phyloP scores from a whole-genome alignment of 2,113 vertebrate genomes.

The Cottus gobio region DNA sequence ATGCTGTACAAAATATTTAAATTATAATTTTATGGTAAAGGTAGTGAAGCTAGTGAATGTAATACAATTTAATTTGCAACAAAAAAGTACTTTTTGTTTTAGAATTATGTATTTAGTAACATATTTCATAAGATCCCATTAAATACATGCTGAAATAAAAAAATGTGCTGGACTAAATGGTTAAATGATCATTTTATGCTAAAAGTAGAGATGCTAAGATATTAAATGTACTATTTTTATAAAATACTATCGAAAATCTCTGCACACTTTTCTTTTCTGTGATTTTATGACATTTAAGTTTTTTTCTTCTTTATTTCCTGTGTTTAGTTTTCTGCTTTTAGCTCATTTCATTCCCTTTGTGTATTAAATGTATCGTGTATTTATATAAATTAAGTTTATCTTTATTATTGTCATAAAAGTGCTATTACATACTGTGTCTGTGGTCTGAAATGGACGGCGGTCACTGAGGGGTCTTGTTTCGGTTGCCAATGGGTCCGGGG shows the following conservation, averaged over 20 bases:
- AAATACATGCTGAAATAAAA: neutral
- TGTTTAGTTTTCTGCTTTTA: neutral
- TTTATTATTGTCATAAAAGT: neutral
- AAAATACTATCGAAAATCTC: no score
- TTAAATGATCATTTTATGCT: neutral
- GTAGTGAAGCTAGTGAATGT: neutral
- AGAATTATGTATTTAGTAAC: no score
- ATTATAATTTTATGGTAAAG: no score
- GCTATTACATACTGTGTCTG: neutral
- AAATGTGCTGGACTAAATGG: neutral
- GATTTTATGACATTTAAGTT: no score
- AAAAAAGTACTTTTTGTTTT: neutral
- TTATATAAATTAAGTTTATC: neutral
- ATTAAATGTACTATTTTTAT: neutral
- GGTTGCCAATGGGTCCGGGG: neutral
- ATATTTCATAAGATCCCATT: neutral
- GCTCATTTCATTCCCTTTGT: neutral
- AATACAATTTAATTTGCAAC: neutral
- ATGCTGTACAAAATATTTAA: no score
- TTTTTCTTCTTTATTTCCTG: no score
- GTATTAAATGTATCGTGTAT: neutral
- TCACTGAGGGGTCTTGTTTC: constrained; percentile 36
- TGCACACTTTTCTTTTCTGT: no score
- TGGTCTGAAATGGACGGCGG: constrained; percentile 15
- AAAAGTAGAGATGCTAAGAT: neutral